These are phyloP conservation scores for Ectemnius cavifrons DNA, from an alignment of 2,888 invertebrate species.

Conservation along the genomic window DNA sequence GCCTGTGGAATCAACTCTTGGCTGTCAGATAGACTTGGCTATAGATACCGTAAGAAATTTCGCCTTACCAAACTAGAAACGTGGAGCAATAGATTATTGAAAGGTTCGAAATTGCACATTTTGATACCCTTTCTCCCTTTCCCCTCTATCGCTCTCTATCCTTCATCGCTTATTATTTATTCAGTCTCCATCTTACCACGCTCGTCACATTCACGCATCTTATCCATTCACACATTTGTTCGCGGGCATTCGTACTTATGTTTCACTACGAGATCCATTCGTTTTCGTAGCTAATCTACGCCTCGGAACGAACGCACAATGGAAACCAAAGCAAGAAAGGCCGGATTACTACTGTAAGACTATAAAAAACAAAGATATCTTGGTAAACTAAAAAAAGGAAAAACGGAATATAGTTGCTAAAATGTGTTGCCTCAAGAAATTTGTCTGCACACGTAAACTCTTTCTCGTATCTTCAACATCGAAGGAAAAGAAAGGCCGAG, in stretches of 20 bases:
- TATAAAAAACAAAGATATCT: neutral
- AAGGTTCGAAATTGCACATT: constrained; percentile 62
- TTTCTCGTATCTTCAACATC: neutral
- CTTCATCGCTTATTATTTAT: no score
- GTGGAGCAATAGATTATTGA: constrained; percentile 51
- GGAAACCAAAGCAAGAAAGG: neutral
- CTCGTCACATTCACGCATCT: neutral
- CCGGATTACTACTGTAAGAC: neutral
- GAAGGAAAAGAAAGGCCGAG: constrained; percentile 11
- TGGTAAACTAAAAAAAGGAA: neutral
- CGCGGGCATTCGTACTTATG: constrained; percentile 18
- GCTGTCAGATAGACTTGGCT: constrained; percentile 41
- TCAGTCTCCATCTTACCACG: no score
- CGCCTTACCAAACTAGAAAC: constrained; percentile 52
- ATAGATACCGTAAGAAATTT: constrained; percentile 62
- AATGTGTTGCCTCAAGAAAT: no score
- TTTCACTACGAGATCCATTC: constrained; percentile 11
- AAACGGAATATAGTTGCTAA: no score
- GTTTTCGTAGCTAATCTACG: constrained; percentile 13
- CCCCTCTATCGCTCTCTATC: constrained; percentile 21
- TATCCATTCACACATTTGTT: constrained; percentile 15
- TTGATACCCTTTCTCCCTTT: constrained; percentile 41
- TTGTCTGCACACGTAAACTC: no score
- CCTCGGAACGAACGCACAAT: neutral
- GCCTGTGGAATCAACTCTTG: constrained; percentile 8